These are phyloP conservation scores for Drosophila parabipectinata DNA, from an alignment of 1,140 invertebrate species.

Conservation along the genomic window DNA sequence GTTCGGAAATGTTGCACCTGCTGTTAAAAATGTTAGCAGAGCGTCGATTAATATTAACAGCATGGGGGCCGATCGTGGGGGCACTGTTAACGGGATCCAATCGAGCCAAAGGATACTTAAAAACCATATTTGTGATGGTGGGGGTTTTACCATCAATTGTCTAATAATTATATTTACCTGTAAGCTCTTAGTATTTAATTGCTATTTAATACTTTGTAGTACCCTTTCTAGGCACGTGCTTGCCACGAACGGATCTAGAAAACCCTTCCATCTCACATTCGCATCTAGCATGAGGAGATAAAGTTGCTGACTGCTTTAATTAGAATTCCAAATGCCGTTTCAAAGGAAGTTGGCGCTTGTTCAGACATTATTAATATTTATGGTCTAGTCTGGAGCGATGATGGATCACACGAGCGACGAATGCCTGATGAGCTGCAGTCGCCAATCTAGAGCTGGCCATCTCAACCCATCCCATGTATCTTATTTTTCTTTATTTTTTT, in stretches of 20 bases:
- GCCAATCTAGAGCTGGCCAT: constrained; percentile 27
- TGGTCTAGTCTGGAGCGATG: constrained; percentile 64
- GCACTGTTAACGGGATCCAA: constrained; percentile 29
- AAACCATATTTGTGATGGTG: neutral
- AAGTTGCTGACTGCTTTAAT: constrained; percentile 78
- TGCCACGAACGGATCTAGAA: constrained; percentile 13
- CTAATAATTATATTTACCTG: no score
- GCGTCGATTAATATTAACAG: constrained; percentile 67
- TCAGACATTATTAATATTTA: constrained; percentile 72
- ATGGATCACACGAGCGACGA: constrained; percentile 50
- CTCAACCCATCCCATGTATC: constrained; percentile 2
- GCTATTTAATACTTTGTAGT: neutral
- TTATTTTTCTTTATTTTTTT: neutral
- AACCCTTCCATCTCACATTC: constrained; percentile 54
- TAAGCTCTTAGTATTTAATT: neutral
- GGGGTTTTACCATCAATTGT: neutral
- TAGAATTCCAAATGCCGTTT: constrained; percentile 78
- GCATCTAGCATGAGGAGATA: constrained; percentile 50
- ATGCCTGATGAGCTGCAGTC: constrained; percentile 64
- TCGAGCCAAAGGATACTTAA: constrained; percentile 13
- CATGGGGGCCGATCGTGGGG: constrained; percentile 40
- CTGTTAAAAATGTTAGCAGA: constrained; percentile 58
- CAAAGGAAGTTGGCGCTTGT: constrained; percentile 80
- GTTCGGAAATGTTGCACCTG: constrained; percentile 63
- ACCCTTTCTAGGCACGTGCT: constrained; percentile 61